Evolutionary conservation across 2,113 vertebrate species (phyloP).

Genomic region (Climacteris rufus): DNA sequence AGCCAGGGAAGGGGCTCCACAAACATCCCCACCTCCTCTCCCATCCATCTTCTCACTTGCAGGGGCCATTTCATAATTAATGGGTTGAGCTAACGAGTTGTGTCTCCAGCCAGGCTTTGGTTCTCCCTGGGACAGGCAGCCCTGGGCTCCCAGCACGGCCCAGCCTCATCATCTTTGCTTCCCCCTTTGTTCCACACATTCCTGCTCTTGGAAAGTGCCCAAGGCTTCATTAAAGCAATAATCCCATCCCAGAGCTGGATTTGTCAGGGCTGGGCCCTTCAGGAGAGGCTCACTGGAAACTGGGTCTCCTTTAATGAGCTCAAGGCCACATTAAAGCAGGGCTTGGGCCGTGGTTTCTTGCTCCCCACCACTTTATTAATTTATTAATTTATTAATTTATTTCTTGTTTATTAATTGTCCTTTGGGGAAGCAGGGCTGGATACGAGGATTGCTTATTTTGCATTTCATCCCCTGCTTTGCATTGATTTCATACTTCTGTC

Average conservation of each 20-base stretch:
- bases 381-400: too few species aligned
- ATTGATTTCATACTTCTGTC: not conserved
- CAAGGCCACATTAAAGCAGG: not conserved
- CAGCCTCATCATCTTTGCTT: slow-evolving; percentile 9
- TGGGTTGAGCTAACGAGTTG: not conserved
- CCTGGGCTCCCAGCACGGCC: not conserved
- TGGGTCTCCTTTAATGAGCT: slow-evolving; percentile 17
- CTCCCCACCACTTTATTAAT: not conserved
- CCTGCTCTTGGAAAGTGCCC: slow-evolving; percentile 22
- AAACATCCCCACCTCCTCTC: not conserved
- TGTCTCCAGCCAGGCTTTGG: not conserved
- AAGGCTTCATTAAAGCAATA: not conserved
- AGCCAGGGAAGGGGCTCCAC: not conserved
- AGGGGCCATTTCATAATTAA: not conserved
- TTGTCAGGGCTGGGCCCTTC: not conserved
- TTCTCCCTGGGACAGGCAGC: not conserved
- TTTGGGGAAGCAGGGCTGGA: not conserved
- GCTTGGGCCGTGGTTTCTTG: not conserved
- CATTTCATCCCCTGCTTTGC: not conserved
- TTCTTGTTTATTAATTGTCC: not conserved
- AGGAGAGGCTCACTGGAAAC: not conserved
- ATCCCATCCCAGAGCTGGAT: slow-evolving; percentile 25
- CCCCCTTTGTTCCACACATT: slow-evolving; percentile 13
- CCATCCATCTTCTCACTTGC: slow-evolving; percentile 7
- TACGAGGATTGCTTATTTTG: not conserved